Evolutionary conservation across 1,140 invertebrate species (phyloP).

Genomic region (Halyomorpha halys): DNA sequence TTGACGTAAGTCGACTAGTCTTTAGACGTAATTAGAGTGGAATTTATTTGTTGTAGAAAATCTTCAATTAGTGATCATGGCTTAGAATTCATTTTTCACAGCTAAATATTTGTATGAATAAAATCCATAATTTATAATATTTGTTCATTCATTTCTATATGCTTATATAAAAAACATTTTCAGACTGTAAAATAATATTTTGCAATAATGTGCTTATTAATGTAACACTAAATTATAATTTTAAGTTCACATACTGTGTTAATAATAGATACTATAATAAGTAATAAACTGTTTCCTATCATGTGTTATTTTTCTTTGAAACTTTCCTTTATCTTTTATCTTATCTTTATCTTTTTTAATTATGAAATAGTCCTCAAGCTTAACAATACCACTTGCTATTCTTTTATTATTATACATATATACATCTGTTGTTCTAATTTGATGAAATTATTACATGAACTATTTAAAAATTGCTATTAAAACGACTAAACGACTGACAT

Average conservation of each 20-base stretch:
- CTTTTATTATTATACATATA: too few relatives aligned
- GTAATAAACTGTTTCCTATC: constrained; percentile 23
- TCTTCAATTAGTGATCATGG: constrained; percentile 4
- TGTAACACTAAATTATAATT: constrained; percentile 22
- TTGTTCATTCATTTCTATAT: constrained; percentile 8
- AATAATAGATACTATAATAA: constrained; percentile 23
- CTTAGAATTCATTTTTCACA: constrained; percentile 5
- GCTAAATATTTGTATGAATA: constrained; percentile 2
- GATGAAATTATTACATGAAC: too few relatives aligned
- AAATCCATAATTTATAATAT: neutral
- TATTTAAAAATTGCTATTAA: too few relatives aligned
- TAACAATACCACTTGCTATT: too few relatives aligned
- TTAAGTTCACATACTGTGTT: constrained; percentile 24
- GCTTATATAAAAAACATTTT: constrained; percentile 15
- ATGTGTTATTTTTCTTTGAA: neutral
- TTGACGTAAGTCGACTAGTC: constrained; percentile 20
- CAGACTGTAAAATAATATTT: constrained; percentile 24
- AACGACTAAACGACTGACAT: too few relatives aligned
- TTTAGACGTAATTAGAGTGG: constrained; percentile 20
- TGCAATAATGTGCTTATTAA: constrained; percentile 22
- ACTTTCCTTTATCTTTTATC: too few relatives aligned
- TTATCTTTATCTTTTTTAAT: too few relatives aligned
- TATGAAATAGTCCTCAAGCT: too few relatives aligned
- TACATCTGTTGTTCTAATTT: too few relatives aligned
- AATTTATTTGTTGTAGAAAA: constrained; percentile 8